Evolutionary conservation across 2,797 vertebrate species (phyloP), one percentile per base, ranked within the genome.

Genomic region (Darevskia mixta): DNA sequence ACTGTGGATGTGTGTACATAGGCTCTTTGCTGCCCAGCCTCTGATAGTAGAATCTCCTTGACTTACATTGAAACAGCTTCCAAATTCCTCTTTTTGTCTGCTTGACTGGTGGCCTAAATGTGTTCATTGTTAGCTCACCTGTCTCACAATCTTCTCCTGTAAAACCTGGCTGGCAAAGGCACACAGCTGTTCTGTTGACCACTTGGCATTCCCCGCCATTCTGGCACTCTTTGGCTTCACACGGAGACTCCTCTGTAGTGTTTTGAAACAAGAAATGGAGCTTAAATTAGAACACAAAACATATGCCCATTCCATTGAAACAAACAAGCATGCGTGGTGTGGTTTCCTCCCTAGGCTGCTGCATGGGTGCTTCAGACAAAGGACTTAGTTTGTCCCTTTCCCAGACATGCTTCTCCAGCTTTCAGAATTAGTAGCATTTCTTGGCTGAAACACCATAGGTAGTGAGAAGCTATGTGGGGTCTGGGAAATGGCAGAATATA

Each of bases 191-290:
- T 86, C 92, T 15, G 1, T 94, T 93, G 4, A 17, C 86, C 2
- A 15, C 94, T 83, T 94, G 94, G 92, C 97, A 97, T 11, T 61
- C 92, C 80, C 97, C 97, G 0, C 96, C 94, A 0, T 97, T 97
- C 75, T 94, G 95, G 91, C 97, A 98, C 29, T 86, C 91, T n/a
- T 27, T 96, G 83, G 41, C 69, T 32, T 96, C 96, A 91, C 97
- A 98, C 0, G 95, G 96, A 1, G 95, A 96, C 75, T 95, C 95
- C 76, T 87, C 97, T 97, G 90, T 88, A 91, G 85, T 15, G 2
- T 58, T 79, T 87, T 32, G 91, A 2, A 0, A 1, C n/a, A 76
- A 43, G 45, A 66, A 61, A 55, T 15, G 32, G 76, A 86, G 23
- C 79, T 49, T 8, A 81, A 86, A 58, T 79, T 45, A 79, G 41